A percentile compares a stretch with the other conserved stretches of the same genome.
Evolutionary conservation across 2,113 vertebrate genomes (phyloP).

Genomic region (Phyllostomus discolor): DNA sequence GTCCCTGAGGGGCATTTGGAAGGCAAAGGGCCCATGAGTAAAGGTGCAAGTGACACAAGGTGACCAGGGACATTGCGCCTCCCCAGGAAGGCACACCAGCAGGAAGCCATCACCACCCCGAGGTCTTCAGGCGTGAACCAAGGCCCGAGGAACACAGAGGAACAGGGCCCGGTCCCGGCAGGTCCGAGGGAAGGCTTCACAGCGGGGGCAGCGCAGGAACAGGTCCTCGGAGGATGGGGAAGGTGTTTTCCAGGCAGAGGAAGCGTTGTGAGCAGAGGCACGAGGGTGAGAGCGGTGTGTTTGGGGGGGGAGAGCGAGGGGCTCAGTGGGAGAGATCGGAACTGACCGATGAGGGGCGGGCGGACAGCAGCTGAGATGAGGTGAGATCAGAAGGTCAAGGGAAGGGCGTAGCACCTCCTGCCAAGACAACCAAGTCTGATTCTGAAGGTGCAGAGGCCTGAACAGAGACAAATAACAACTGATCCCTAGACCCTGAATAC

Average conservation of each 20-base stretch:
- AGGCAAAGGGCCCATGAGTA: neutral
- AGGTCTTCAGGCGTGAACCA: too few species aligned
- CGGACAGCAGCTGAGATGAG: neutral
- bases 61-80: neutral
- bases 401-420: neutral
- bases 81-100: accelerated
- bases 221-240: neutral
- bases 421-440: neutral
- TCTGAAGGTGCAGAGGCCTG: neutral
- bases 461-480: neutral
- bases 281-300: neutral
- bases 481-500: neutral
- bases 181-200: neutral
- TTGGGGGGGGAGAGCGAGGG: neutral
- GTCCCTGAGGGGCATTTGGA: neutral
- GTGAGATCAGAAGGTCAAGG: neutral
- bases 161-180: neutral
- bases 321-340: neutral
- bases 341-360: accelerated
- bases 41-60: neutral
- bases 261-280: neutral
- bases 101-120: neutral
- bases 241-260: neutral
- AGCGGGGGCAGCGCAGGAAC: neutral
- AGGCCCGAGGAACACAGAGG: neutral